Percentiles rank a stretch among this genome's conserved stretches.
Conservation (phyloP, 2,113 vertebrate genomes). For the Eulemur macaco region DNA sequence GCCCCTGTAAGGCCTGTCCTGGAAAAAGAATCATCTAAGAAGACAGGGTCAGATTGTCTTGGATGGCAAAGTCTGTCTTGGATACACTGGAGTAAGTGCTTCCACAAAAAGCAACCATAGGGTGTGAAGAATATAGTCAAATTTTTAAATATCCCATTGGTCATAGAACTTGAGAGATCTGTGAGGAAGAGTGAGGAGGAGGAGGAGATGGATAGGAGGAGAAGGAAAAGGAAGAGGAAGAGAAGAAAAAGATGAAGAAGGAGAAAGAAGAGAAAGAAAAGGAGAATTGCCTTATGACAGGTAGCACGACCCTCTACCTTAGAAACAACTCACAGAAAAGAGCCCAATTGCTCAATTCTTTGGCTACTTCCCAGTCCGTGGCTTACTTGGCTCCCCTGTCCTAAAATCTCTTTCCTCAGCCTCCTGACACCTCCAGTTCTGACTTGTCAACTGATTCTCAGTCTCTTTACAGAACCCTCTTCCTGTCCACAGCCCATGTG, state of each 20-base stretch:
- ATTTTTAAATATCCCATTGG: not conserved
- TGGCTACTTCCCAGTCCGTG: not conserved
- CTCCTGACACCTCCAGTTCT: not conserved
- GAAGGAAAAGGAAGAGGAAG: not conserved
- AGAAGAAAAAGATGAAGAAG: not conserved
- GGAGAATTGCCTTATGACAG: not conserved
- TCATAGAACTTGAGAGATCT: not conserved
- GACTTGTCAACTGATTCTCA: not conserved
- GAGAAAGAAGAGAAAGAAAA: too few relatives aligned
- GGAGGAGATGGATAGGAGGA: accelerated
- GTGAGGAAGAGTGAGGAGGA: too few relatives aligned
- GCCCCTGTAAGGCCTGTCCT: not conserved
- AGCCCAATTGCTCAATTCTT: not conserved
- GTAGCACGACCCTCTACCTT: not conserved
- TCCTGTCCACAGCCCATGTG: not conserved
- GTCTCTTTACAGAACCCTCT: not conserved
- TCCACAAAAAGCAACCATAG: not conserved
- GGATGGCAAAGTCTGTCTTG: not conserved
- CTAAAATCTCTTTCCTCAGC: not conserved
- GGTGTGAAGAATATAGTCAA: not conserved
- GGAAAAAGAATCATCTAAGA: not conserved
- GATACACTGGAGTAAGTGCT: not conserved
- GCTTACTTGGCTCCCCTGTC: not conserved
- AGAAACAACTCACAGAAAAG: not conserved
- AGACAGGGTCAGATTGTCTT: not conserved